Base-by-base conservation (phyloP, 1,140 invertebrate species). In the Xylocopa sonorina region DNA sequence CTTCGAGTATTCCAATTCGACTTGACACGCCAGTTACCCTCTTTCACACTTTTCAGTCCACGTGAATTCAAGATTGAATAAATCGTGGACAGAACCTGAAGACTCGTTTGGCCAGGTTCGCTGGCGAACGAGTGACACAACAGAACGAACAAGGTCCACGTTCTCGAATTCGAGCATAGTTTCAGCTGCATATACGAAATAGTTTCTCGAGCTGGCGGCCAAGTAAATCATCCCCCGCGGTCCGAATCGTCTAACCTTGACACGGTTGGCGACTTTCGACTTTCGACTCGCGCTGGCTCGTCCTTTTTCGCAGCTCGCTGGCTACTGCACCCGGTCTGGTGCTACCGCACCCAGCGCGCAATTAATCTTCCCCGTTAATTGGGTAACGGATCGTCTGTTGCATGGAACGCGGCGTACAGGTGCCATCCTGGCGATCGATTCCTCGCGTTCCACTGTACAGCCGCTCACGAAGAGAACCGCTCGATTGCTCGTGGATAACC, bases 171-270 rank as follows among this genome's bases (percentile, higher is more conserved):
- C 12, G n/a, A 53, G 48, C 38, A 55, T 67, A 76, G 72, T 64
- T 53, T 38, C 14, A 12, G 62, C 29, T 48, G 16, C 41, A 21
- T 16, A 21, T 38, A 34, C 12, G 51, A 53, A 57, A 38, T 69
- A 77, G 74, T 77, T 77, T 69, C 32, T 38, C 64, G 64, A 58
- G 16, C 10, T 48, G n/a, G 14, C 14, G 63, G 27, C 12, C 18
- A 46, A 68, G 74, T 77, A 77, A 77, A 77, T 77, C 74, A 77
- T 77, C 74, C 74, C 48, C 32, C 32, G 64, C 51, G 29, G 64
- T 51, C 53, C 29, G 58, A 77, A 77, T 77, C 41, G 41, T 6
- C 43, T 34, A 77, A 69, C 74, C 74, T 77, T 77, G 74, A 77
- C 74, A 77, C 66, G 41, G 29, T 77, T 77, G 41, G 53, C 53